Conservation (phyloP, 1,140 invertebrate genomes). For the Lethrus apterus region DNA sequence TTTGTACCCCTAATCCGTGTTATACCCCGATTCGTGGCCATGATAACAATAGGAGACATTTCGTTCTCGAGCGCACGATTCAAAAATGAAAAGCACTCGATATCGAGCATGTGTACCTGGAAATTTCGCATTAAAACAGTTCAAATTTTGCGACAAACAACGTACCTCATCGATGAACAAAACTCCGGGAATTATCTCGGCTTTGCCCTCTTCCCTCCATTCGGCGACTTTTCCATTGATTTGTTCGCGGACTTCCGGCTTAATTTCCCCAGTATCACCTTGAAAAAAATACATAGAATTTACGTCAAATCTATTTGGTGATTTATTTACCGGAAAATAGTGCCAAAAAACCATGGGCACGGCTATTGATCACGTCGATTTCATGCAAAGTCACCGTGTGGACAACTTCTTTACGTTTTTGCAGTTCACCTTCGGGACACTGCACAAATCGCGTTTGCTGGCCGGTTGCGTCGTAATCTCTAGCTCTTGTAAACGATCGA, state of each 20-base stretch:
- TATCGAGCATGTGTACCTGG: conserved; percentile 96
- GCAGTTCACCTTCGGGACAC: conserved; percentile 96
- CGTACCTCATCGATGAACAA: conserved; percentile 81
- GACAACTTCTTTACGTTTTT: conserved; percentile 98
- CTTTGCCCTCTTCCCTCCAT: conserved; percentile 98
- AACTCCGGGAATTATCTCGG: conserved; percentile 95
- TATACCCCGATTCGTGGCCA: conserved; percentile 98
- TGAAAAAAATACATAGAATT: conserved; percentile 14
- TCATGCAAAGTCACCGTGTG: conserved; percentile 98
- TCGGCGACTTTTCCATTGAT: conserved; percentile 98
- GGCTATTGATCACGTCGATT: conserved; percentile 96
- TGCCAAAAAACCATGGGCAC: conserved; percentile 95
- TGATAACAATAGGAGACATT: conserved; percentile 94
- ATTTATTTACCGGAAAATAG: conserved; percentile 76
- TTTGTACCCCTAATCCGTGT: conserved; percentile 93
- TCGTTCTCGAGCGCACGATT: conserved; percentile 95
- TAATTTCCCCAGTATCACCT: conserved; percentile 99
- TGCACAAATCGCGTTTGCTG: conserved; percentile 89
- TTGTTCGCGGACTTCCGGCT: conserved; percentile 94
- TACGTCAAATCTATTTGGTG: neutral
- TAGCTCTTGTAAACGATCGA: conserved; percentile 87
- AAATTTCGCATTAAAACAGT: conserved; percentile 12
- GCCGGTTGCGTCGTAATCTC: conserved; percentile 94
- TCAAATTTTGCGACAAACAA: conserved; percentile 1
- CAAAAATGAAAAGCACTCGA: conserved; percentile 97